These are phyloP conservation scores for Hycleus phaleratus DNA, from an alignment of 1,140 invertebrate genomes.

Conservation along the genomic window DNA sequence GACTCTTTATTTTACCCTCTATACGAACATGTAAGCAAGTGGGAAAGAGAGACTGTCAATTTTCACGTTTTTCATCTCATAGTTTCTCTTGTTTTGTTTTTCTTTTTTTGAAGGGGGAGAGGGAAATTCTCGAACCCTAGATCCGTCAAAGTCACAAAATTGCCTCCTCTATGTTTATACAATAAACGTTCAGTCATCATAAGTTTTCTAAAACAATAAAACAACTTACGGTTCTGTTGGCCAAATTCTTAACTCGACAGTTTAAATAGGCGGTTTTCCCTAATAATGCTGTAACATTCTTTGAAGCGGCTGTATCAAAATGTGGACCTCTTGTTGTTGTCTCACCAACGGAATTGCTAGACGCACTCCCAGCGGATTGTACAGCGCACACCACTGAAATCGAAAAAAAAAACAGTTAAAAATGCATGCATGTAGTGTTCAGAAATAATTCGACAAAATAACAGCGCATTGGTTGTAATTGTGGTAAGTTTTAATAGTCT, in stretches of 20 bases:
- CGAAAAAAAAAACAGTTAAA: conserved; percentile 7
- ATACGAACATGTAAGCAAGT: not conserved
- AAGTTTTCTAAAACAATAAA: not conserved
- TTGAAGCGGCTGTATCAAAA: conserved; percentile 64
- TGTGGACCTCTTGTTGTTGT: conserved; percentile 51
- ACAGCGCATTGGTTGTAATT: not conserved
- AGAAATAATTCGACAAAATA: not conserved
- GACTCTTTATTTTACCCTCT: conserved; percentile 14
- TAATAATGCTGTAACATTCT: conserved; percentile 71
- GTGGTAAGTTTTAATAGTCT: conserved; percentile 8
- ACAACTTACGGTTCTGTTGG: conserved; percentile 66
- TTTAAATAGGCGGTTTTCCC: conserved; percentile 70
- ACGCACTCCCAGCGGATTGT: conserved; percentile 23
- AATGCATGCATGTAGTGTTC: too few relatives aligned
- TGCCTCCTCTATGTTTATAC: too few relatives aligned
- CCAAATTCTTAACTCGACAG: conserved; percentile 70
- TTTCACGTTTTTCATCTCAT: conserved; percentile 8
- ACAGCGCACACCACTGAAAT: conserved; percentile 31
- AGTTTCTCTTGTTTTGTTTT: not conserved
- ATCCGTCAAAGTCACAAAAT: conserved; percentile 7
- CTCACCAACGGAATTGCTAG: conserved; percentile 29
- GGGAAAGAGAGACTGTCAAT: conserved; percentile 2
- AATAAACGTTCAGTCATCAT: too few relatives aligned
- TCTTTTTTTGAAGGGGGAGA: too few relatives aligned
- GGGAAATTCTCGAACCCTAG: not conserved